Base-by-base conservation (phyloP, 2,888 invertebrate genomes). In the Papilio protenor region DNA sequence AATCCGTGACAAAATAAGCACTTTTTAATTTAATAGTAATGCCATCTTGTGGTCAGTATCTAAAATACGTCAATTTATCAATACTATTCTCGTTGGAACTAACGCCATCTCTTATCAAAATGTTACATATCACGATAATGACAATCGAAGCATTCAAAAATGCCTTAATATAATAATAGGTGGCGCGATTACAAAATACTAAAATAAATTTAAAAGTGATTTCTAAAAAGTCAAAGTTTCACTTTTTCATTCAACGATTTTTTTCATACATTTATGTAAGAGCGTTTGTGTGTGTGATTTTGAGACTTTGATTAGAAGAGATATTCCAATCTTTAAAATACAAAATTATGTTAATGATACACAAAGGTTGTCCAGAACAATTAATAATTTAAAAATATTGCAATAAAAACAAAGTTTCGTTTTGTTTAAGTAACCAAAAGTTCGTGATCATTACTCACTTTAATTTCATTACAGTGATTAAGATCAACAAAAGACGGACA, bases 391-490 rank as follows among this genome's bases (percentile, higher is more conserved):
- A 16, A 14, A 3, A 49, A 16, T 16, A 14, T 27, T 27, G 27
- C 27, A 27, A 27, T 2, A 16, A 49, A 49, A 14, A 49, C 12
- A 49, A 14, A 49, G 12, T 49, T 14, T 49, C 4, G 4, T 4
- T 47, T 27, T 27, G 27, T 27, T 49, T 14, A 52, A 6, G 18
- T 55, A 55, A 2, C 4, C 18, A 18, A 55, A 18, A n/a, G 6
- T 55, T 55, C 5, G 1, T 21, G 10, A 16, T 16, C n/a, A 45
- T 66, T 45, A 66, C 45, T 45, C 45, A 66, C 21, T 45, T 66
- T 45, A 21, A 66, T 66, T 66, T 21, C 45, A 66, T 10, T 66
- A 45, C n/a, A 45, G 12, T 21, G 66, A 66, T 66, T 45, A 66
- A 45, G n/a, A 66, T 45, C 45, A 66, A 66, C 40, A 66, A 66